Evolutionary conservation across 2,888 invertebrate genomes (phyloP).

Genomic region (Acanthococcus lagerstroemiae): DNA sequence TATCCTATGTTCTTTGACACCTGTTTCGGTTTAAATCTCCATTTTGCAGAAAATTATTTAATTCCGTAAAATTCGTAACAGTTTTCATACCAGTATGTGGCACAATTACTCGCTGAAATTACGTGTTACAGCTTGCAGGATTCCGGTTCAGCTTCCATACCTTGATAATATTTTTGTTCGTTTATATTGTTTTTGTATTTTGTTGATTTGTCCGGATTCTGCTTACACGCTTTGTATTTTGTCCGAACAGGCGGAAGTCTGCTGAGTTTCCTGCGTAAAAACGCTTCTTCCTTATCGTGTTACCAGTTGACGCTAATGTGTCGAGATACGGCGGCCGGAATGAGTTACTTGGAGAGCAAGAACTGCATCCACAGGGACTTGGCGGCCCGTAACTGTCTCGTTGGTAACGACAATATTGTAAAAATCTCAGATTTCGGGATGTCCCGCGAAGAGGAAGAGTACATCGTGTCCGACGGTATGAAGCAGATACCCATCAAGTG

Average conservation of each 20-base stretch:
- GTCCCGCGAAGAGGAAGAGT: slow-evolving; percentile 94
- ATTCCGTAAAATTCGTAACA: too few species aligned
- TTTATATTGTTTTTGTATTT: too few species aligned
- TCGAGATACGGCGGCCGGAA: slow-evolving; percentile 84
- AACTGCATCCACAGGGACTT: slow-evolving; percentile 93
- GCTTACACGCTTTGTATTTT: too few species aligned
- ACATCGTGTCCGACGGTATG: slow-evolving; percentile 94
- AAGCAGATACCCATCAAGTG: slow-evolving; percentile 98
- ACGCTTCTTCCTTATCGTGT: slow-evolving; percentile 53
- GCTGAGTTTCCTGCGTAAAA: slow-evolving; percentile 74
- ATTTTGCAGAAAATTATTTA: too few species aligned
- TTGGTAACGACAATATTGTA: slow-evolving; percentile 74
- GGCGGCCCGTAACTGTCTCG: slow-evolving; percentile 87
- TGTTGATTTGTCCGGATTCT: too few species aligned
- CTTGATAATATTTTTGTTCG: too few species aligned
- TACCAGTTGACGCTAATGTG: slow-evolving; percentile 78
- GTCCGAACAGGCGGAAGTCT: slow-evolving; percentile 74
- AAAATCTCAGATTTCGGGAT: slow-evolving; percentile 98
- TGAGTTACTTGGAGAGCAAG: slow-evolving; percentile 90
- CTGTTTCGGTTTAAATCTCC: too few species aligned
- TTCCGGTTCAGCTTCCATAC: too few species aligned
- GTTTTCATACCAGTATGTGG: too few species aligned
- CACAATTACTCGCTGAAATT: too few species aligned
- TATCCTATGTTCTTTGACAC: too few species aligned
- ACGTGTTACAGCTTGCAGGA: too few species aligned